Evolutionary conservation across 2,888 invertebrate species (phyloP), one percentile per base, ranked within the genome.

Genomic region (Hofmannophila pseudospretella): DNA sequence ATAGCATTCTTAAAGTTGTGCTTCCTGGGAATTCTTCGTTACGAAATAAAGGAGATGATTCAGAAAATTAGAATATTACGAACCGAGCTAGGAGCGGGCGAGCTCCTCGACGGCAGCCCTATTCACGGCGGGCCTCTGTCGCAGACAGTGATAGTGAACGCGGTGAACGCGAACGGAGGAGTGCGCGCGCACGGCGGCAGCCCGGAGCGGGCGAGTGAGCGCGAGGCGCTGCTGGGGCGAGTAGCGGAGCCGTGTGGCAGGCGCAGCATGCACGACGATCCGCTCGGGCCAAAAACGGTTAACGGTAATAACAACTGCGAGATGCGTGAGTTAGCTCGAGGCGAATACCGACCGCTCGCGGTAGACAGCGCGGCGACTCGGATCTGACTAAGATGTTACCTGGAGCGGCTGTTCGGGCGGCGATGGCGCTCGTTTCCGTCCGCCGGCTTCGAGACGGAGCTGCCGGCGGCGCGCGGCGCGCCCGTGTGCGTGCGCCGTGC

Each of bases 21-120:
- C 88, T 96, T 96, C 89, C 91, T 95, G 49, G 95, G 94, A 44
- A 94, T 95, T 57, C 89, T 95, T 56, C 90, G 94, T 42, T 94
- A 94, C 86, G 95, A 95, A 88, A 95, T 95, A 66, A 90, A 93
- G 51, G 96, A 96, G 78, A 96, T 96, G 96, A 95, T 96, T 66
- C 94, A 95, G 74, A 96, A 96, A 86, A 96, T 96, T 69, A 91
- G 93, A 63, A 90, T 96, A 68, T 86, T 96, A 45, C 90, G 90
- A 58, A 90, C 89, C 42, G 93, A 93, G 64, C 72, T 90, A 48
- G 89, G 90, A 31, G 82, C 87, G 27, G 82, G 86, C 1, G 88
- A 88, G 57, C 67, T 88, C 26, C 57, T 82, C 13, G 86, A 86
- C 28, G 68, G 80, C 11, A 85, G 85, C 42, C 85, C 85, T 7